Conservation (phyloP, 2,113 vertebrate genomes). For the Tetrao urogallus region DNA sequence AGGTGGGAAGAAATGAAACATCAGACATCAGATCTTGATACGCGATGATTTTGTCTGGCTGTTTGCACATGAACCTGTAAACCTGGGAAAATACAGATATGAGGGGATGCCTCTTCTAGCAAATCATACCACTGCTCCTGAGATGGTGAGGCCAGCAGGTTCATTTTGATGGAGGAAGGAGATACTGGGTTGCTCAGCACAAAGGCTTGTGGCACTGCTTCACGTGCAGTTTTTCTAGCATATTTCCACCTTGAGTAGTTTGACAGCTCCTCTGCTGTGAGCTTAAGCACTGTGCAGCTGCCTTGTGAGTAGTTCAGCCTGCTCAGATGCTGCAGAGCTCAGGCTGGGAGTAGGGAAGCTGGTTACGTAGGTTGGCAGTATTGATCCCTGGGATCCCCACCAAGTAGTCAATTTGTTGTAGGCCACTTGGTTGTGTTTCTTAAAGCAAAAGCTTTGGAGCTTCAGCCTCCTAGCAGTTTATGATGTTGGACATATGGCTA, state of each 20-base stretch:
- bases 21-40: background rate
- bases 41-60: background rate
- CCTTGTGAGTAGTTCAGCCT: background rate
- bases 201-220: background rate
- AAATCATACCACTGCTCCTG: too few relatives aligned
- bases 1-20: background rate
- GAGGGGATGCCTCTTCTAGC: background rate
- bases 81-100: background rate
- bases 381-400: background rate
- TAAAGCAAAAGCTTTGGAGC: background rate
- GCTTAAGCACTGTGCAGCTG: background rate
- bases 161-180: background rate
- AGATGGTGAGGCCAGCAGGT: background rate
- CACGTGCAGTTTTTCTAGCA: background rate
- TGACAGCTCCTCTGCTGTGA: background rate
- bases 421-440: background rate
- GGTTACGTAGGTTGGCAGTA: background rate
- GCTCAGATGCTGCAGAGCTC: background rate
- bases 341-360: background rate
- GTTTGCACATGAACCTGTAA: fast-evolving
- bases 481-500: background rate
- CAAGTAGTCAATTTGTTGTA: background rate
- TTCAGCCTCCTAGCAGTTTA: background rate
- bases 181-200: fast-evolving
- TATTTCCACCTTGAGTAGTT: background rate